These are phyloP conservation scores for Limenitis camilla DNA, from an alignment of 2,888 invertebrate species.

Conservation along the genomic window DNA sequence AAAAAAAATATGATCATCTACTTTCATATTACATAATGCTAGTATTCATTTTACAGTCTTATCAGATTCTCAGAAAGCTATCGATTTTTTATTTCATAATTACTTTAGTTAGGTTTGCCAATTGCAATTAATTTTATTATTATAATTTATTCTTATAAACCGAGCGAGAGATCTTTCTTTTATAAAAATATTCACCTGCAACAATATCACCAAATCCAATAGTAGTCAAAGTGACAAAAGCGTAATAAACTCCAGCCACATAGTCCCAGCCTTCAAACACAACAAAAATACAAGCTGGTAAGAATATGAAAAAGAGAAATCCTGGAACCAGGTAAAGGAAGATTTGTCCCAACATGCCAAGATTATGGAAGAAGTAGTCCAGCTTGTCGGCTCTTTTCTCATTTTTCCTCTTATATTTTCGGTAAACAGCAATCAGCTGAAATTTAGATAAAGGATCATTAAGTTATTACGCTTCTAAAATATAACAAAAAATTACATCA, in stretches of 20 bases:
- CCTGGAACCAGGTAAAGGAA: conserved; percentile 91
- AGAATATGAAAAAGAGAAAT: conserved; percentile 87
- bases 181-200: conserved; percentile 78
- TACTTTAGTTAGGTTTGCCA: too few relatives aligned
- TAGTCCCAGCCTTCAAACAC: conserved; percentile 91
- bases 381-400: conserved; percentile 73
- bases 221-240: conserved; percentile 89
- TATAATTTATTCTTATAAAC: too few relatives aligned
- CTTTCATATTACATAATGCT: too few relatives aligned
- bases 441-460: conserved; percentile 25
- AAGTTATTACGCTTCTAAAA: too few relatives aligned
- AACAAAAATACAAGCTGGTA: conserved; percentile 89
- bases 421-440: conserved; percentile 84
- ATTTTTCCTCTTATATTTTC: conserved; percentile 84
- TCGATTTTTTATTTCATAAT: too few relatives aligned
- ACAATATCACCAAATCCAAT: conserved; percentile 96
- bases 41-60: too few relatives aligned
- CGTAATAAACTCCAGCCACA: conserved; percentile 88
- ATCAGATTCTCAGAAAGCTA: too few relatives aligned
- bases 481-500: too few relatives aligned
- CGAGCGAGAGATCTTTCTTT: too few relatives aligned
- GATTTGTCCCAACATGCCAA: conserved; percentile 86
- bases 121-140: too few relatives aligned
- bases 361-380: conserved; percentile 78
- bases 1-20: too few relatives aligned